Base-by-base conservation (phyloP, 2,888 invertebrate genomes). In the Andrena minutula region DNA sequence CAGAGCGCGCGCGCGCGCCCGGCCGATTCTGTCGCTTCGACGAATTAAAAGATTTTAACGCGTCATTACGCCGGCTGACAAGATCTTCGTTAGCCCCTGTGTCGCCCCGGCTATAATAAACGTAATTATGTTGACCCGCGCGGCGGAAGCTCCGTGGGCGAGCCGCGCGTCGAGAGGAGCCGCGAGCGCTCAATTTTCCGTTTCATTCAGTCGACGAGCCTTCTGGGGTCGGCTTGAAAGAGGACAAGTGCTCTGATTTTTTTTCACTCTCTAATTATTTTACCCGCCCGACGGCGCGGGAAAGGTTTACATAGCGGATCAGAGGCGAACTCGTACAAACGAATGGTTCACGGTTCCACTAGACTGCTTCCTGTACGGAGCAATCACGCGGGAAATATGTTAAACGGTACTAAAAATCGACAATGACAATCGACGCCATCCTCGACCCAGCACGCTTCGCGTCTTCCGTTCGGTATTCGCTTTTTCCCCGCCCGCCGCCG, bases 11-110 rank as follows among this genome's bases (percentile, higher is more conserved):
- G 28, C 64, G 26, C 53, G 53, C 7, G 10, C 51, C 47, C 51
- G 49, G 61, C 8, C 83, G 63, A 80, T 79, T 73, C 30, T 64
- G 71, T 61, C 70, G 26, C 71, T 64, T 73, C 68, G 74, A 72
- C 64, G 65, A 86, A 80, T 85, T 78, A 72, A 83, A 80, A 66
- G 69, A 64, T 35, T 70, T 85, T 73, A 80, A 86, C 70, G 64
- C 72, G 63, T 79, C 79, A 64, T 81, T 83, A 77, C 58, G 53
- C 32, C 28, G 30, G 41, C 53, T 35, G 61, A 60, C 65, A 23
- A 41, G 75, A 41, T 72, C 58, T 79, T 65, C 64, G 76, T 85
- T 83, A 82, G 77, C 20, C 16, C n/a, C 12, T 23, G 47, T 53
- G 53, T 56, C 69, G 16, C 41, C 41, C n/a, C 69, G 2, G 7